Evolutionary conservation across 2,113 vertebrate species (phyloP), one percentile per base, ranked within the genome.

Genomic region (Limnothrissa miodon): DNA sequence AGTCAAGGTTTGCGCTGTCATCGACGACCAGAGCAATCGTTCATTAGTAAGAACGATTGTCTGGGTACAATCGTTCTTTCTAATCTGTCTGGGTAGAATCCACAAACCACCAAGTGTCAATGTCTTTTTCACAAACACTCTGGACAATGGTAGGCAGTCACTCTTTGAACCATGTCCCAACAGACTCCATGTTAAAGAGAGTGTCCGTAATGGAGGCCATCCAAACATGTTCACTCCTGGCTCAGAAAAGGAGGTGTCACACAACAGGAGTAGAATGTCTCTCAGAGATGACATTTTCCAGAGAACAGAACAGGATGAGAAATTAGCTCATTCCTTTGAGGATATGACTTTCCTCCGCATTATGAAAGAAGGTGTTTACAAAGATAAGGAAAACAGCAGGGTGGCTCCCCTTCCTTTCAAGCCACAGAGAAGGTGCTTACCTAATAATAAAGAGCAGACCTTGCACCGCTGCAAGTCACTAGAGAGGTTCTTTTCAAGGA

Each of bases 361-460:
- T 0, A 86, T 84, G 83, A 46, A 84, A 17, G 19, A 79, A 8
- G 59, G 79, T n/a, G 29, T 87, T n/a, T 80, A 80, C 46, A 85
- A 39, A 51, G 39, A 85, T 79, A 21, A 87, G 8, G 25, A 36
- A 4, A 85, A 81, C n/a, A 87, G 66, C 39, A 81, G 79, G 81
- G 81, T 81, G 5, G 83, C 81, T 0, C 86, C 86, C 6, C 44
- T 87, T 33, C 83, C 79, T 8, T 85, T 85, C 42, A 81, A 82
- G 45, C 74, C 29, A 23, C 48, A 25, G 15, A 78, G 66, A 29
- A 83, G 39, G 5, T 29, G 25, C 4, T 39, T 83, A 21, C 78
- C 82, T 23, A 80, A 83, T n/a, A 66, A 6, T 13, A 80, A 59
- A 78, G 51, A 81, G n/a, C 48, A 83, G 33, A 48, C 11, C 17